Base-by-base conservation (phyloP, 2,797 vertebrate species). In the Takifugu ocellatus region DNA sequence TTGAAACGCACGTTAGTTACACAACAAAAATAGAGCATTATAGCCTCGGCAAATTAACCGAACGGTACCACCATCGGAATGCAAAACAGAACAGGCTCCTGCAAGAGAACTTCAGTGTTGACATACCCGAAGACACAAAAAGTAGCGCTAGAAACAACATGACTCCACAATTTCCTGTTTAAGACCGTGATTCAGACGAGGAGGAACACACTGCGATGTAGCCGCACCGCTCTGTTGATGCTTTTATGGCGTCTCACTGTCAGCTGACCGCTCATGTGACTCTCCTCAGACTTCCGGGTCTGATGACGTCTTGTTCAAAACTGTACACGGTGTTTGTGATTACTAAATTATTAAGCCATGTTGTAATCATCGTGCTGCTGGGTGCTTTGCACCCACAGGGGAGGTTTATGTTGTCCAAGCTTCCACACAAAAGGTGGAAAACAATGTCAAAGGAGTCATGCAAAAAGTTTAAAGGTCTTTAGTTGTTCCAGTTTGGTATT, bases 181-280 rank as follows among this genome's bases (percentile, higher is more conserved):
- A 2, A 11, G 46, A 5, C 8, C 1, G 4, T 9, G 9, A 3
- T 1, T 2, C 10, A 25, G 46, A 2, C 21, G 11, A 5, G 3
- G 26, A 11, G 1, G n/a, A 33, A 2, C 1, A 36, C 82, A 21
- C 44, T 21, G 84, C 85, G 86, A 70, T 86, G 88, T 85, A 72
- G 81, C 3, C 10, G 2, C 4, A 0, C 2, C 0, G 24, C 47
- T 48, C 33, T 45, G 73, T 39, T 49, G 56, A 1, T 24, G 52
- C 5, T 51, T 84, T 81, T 82, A 84, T 81, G 45, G 14, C 25
- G 62, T 9, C 56, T 73, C 68, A 56, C 29, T 0, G 86, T 92
- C 91, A 92, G 87, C 75, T 91, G 91, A 92, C 85, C 42, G 0
- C 43, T 33, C 39, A 90, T 14, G 86, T 90, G 89, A 91, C 72